A percentile compares a stretch with the other conserved stretches of the same genome.
These are phyloP conservation scores for Thaumatotibia leucotreta DNA, from an alignment of 1,140 invertebrate genomes.

Conservation along the genomic window DNA sequence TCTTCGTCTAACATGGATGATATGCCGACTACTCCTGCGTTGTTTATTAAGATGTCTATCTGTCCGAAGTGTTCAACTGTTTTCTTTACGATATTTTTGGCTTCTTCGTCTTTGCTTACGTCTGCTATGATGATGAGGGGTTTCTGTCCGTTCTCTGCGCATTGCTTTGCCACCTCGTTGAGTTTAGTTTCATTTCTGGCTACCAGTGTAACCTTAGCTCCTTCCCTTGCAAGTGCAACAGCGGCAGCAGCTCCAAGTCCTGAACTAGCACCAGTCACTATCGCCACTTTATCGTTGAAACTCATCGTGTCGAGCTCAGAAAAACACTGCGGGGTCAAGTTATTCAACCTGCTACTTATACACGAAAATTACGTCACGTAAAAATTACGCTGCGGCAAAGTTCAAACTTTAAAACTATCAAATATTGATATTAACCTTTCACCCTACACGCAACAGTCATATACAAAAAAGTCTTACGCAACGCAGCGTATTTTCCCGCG, in stretches of 20 bases:
- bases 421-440: no score
- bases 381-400: background rate
- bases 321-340: background rate
- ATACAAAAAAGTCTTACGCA: no score
- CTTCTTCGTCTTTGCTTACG: constrained; percentile 79
- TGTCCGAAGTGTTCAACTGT: constrained; percentile 77
- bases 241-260: constrained; percentile 89
- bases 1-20: constrained; percentile 82
- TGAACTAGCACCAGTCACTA: constrained; percentile 87
- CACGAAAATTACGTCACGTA: background rate
- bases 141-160: constrained; percentile 64
- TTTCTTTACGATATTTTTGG: constrained; percentile 76
- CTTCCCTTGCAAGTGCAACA: constrained; percentile 81
- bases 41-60: constrained; percentile 83
- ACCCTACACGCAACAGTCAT: no score
- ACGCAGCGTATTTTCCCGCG: no score
- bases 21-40: constrained; percentile 81
- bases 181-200: constrained; percentile 81
- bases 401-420: no score
- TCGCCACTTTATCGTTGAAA: constrained; percentile 77
- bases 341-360: background rate
- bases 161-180: constrained; percentile 76
- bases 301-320: constrained; percentile 20
- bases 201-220: constrained; percentile 81
- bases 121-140: constrained; percentile 78